These are phyloP conservation scores for Paramormyrops hopkinsi DNA, from an alignment of 2,797 vertebrate genomes.

Conservation along the genomic window DNA sequence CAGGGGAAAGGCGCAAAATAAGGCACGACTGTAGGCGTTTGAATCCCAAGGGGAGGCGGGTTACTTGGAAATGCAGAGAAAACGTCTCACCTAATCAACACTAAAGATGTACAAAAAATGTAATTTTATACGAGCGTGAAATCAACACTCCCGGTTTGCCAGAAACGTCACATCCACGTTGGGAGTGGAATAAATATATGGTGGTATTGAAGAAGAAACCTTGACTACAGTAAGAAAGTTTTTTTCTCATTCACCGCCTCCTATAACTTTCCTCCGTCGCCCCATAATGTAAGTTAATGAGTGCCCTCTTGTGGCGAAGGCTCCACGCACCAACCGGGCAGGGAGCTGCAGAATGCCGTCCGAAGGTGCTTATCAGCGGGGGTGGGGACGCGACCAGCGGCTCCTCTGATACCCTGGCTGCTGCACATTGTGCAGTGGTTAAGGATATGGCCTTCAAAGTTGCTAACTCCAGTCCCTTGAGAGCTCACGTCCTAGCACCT, in stretches of 20 bases:
- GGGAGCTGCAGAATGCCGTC: not conserved
- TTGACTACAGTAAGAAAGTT: not conserved
- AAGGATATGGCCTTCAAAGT: not conserved
- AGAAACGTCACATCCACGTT: not conserved
- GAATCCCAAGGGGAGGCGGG: not conserved
- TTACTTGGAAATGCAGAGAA: not conserved
- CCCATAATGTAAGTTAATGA: constrained; percentile 3
- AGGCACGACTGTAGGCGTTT: not conserved
- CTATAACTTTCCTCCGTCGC: not conserved
- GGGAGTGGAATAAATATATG: not conserved
- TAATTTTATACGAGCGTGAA: not conserved
- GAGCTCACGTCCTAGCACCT: not conserved
- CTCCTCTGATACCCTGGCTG: not conserved
- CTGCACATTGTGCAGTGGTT: not conserved
- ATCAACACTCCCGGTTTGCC: not conserved
- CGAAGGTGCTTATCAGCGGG: not conserved
- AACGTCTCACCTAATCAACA: not conserved
- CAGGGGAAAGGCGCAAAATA: not conserved
- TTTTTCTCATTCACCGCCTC: not conserved
- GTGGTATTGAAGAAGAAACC: not conserved
- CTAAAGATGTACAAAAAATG: not conserved
- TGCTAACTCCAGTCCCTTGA: not conserved
- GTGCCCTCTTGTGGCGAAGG: constrained; percentile 3
- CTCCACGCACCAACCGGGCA: not conserved
- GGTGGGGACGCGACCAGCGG: not conserved